These are phyloP conservation scores for Tortrix viridana DNA, from an alignment of 2,888 invertebrate species.

Conservation along the genomic window DNA sequence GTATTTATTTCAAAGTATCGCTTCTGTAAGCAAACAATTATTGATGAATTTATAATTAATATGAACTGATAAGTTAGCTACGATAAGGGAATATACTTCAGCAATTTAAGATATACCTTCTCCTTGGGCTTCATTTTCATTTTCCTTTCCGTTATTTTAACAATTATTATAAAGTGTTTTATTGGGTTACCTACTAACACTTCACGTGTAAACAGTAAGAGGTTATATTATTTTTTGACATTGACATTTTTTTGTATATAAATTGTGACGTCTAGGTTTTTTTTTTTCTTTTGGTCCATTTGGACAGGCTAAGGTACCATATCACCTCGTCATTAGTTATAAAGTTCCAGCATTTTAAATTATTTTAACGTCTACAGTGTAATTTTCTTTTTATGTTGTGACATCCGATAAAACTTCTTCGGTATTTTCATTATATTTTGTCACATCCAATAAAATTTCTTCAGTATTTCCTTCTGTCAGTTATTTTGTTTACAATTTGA, in stretches of 20 bases:
- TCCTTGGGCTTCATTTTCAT: slow-evolving; percentile 46
- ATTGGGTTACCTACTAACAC: too few species aligned
- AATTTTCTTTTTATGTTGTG: too few species aligned
- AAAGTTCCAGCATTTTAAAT: too few species aligned
- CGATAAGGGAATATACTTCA: not conserved
- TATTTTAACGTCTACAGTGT: too few species aligned
- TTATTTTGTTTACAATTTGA: too few species aligned
- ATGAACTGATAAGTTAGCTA: slow-evolving; percentile 1
- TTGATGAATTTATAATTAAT: slow-evolving; percentile 21
- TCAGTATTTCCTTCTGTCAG: too few species aligned
- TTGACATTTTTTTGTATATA: slow-evolving; percentile 24
- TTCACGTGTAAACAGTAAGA: slow-evolving; percentile 13
- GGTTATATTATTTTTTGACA: slow-evolving; percentile 34
- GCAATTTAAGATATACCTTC: slow-evolving; percentile 41
- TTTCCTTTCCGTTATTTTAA: not conserved
- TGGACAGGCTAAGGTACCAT: too few species aligned
- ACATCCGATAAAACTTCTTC: too few species aligned
- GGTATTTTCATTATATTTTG: too few species aligned
- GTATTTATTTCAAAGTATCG: slow-evolving; percentile 62
- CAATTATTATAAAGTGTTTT: not conserved
- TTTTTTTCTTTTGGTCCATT: too few species aligned
- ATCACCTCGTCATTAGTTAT: too few species aligned
- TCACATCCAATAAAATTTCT: too few species aligned
- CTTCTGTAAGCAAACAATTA: slow-evolving; percentile 50
- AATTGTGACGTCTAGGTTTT: slow-evolving; percentile 15